Evolutionary conservation across 2,113 vertebrate species (phyloP).

Genomic region (Rhynchopsitta pachyrhyncha): DNA sequence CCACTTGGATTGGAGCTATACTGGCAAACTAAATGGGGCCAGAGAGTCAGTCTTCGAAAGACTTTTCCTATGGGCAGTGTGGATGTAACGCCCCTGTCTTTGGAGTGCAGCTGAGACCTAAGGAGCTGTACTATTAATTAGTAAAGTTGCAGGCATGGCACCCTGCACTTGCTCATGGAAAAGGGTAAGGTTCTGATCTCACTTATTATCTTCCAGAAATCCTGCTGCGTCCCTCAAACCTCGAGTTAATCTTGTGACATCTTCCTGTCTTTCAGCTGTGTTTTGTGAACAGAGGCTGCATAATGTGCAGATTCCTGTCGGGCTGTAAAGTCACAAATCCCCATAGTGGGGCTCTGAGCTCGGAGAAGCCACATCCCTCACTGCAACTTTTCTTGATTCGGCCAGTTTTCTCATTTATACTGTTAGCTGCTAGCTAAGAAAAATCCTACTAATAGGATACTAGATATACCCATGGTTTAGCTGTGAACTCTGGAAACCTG

Average conservation of each 20-base stretch:
- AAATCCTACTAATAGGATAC: neutral
- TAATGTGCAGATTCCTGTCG: neutral
- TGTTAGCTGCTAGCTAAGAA: neutral
- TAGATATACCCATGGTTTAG: rapidly evolving
- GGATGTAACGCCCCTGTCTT: neutral
- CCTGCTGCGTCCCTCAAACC: neutral
- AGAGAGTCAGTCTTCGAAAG: neutral
- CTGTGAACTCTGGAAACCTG: neutral
- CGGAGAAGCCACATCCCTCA: neutral
- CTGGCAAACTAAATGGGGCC: neutral
- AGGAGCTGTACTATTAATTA: neutral
- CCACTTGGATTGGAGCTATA: neutral
- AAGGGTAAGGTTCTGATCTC: neutral
- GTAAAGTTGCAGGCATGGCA: neutral
- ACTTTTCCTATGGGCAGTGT: neutral
- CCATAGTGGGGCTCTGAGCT: rapidly evolving
- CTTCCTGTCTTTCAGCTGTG: neutral
- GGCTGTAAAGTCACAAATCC: neutral
- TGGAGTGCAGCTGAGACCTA: neutral
- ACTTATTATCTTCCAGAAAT: neutral
- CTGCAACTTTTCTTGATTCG: neutral
- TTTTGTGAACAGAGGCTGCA: neutral
- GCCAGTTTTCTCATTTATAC: neutral
- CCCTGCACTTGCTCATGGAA: rapidly evolving
- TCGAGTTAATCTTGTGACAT: neutral